Evolutionary conservation across 2,113 vertebrate species (phyloP), one percentile per base, ranked within the genome.

Genomic region (Camelus bactrianus): DNA sequence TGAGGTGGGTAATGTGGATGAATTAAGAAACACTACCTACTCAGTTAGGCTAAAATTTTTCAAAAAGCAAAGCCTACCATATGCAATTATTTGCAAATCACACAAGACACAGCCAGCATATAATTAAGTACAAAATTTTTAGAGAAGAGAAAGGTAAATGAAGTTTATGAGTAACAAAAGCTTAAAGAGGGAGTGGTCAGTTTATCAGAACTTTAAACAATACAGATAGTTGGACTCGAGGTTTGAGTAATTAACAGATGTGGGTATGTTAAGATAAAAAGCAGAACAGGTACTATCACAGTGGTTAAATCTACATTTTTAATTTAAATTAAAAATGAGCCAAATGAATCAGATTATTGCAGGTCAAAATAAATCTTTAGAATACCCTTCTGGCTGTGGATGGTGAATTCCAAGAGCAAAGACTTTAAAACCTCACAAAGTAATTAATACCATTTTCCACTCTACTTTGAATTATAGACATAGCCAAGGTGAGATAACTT

Each of bases 121-220:
- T 52, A 91, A 88, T 70, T 91, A 73, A 42, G n/a, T 32, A 60
- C 8, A 48, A 67, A 48, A 82, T 11, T 80, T 77, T 94, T 95
- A 84, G n/a, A 75, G 8, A 80, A 56, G 12, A 76, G 64, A 86
- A 48, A 30, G 1, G 4, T 73, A 76, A 85, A 15, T 46, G 14
- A 62, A 81, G 16, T 54, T 87, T 3, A 58, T 22, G 19, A 72
- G 19, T 65, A 58, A 83, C 32, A 10, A 60, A 72, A 73, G 5
- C 6, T 95, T 89, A 73, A 5, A 6, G 19, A 11, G 8, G 46
- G 20, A 73, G 6, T 54, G 16, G 17, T 60, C 42, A n/a, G 3
- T 73, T 87, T 93, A 50, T 17, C 5, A 85, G 54, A 65, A 4
- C 0, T 60, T 92, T n/a, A 65, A 60, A 52, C 12, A 60, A n/a